Evolutionary conservation across 2,888 invertebrate species (phyloP).

Genomic region (Pristionchus mayeri): DNA sequence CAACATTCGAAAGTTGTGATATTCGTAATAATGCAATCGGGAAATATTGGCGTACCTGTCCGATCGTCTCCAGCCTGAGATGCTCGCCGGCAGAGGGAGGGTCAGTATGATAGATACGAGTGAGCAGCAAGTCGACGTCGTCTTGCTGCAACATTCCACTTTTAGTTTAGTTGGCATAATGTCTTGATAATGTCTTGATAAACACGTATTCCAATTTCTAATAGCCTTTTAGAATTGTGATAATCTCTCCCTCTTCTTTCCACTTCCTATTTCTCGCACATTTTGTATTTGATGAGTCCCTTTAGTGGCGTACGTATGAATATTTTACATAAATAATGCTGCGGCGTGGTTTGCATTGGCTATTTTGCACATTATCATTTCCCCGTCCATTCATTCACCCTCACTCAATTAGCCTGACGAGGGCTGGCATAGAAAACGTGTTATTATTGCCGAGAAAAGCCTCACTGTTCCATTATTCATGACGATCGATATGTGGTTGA

Average conservation of each 20-base stretch:
- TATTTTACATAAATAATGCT: too few species aligned
- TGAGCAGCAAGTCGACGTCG: slow-evolving; percentile 69
- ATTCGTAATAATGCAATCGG: background rate
- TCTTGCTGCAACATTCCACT: slow-evolving; percentile 52
- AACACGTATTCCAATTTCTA: too few species aligned
- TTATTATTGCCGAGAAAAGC: background rate
- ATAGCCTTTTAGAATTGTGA: too few species aligned
- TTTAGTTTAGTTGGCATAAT: too few species aligned
- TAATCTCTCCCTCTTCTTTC: too few species aligned
- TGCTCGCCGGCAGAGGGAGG: slow-evolving; percentile 68
- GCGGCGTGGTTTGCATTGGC: too few species aligned
- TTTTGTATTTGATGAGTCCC: too few species aligned
- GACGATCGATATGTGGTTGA: slow-evolving; percentile 88
- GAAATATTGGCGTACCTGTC: background rate
- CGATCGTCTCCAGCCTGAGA: slow-evolving; percentile 57
- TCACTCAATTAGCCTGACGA: background rate
- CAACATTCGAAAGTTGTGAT: background rate
- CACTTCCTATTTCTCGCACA: too few species aligned
- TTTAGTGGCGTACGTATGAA: too few species aligned
- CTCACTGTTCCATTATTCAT: slow-evolving; percentile 78
- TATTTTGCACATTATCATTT: too few species aligned
- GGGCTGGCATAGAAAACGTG: background rate
- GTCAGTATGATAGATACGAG: slow-evolving; percentile 72
- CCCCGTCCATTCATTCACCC: background rate
- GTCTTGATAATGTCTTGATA: too few species aligned